Conservation (phyloP, 2,113 vertebrate genomes). For the rabbit (Oryctolagus cuniculus) region DNA sequence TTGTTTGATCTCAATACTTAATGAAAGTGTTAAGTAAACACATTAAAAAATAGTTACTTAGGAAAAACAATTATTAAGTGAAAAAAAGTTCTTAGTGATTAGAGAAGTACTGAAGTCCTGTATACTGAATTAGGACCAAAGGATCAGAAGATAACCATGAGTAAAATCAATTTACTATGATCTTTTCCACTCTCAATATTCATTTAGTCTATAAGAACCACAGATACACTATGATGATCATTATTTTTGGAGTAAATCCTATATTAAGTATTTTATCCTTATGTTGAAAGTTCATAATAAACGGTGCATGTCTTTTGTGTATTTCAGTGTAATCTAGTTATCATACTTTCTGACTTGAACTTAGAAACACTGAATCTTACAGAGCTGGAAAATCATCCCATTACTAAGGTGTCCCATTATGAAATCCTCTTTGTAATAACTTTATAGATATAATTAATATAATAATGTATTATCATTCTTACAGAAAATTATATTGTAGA, state of each 20-base stretch:
- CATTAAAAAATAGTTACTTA: neutral
- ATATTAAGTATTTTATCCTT: neutral
- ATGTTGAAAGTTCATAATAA: slow-evolving; percentile 1
- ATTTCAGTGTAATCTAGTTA: slow-evolving; percentile 18
- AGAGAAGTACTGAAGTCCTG: neutral
- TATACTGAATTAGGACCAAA: slow-evolving; percentile 7
- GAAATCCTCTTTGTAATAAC: slow-evolving; percentile 32
- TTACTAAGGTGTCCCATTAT: neutral
- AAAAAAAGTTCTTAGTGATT: slow-evolving; percentile 42
- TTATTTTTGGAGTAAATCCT: slow-evolving; percentile 8
- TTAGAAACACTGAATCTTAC: slow-evolving; percentile 22
- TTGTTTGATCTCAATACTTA: slow-evolving; percentile 7
- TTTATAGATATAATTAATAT: neutral
- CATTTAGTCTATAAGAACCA: neutral
- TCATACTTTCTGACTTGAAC: neutral
- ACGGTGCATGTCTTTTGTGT: neutral
- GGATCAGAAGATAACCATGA: neutral
- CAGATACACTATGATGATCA: neutral
- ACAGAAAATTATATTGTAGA: slow-evolving; percentile 35
- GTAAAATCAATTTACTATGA: neutral
- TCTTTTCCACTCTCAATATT: neutral
- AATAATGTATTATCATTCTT: slow-evolving; percentile 20
- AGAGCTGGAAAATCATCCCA: slow-evolving; percentile 9
- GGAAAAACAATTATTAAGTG: slow-evolving; percentile 23
- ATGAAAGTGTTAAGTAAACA: slow-evolving; percentile 18